Evolutionary conservation across 2,888 invertebrate genomes (phyloP), one percentile per base, ranked within the genome.

Genomic region (Galeopsomyia nigrocyanea): DNA sequence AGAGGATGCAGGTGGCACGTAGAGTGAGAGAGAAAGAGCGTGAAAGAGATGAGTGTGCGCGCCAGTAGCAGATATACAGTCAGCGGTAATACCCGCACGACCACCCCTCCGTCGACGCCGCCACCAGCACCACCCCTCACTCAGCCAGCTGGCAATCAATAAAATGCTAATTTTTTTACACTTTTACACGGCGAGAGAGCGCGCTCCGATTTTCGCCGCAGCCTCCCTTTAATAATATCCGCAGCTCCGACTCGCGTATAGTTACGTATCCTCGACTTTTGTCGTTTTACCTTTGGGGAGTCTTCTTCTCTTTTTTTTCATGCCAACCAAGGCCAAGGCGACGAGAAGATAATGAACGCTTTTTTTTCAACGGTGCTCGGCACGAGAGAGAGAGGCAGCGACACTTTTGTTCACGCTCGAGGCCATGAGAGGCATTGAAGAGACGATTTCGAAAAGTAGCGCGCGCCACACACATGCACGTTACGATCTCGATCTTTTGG

Each of bases 131-230:
- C 21, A 39, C 60, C 53, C 46, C 68, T 46, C 19, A 10, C 26
- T 26, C 39, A 39, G 39, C 39, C 39, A 39, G 39, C 77, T 79
- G 80, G 83, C 80, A 86, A 86, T 86, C 86, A 84, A 86, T 86
- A 86, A 85, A 85, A 84, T 84, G 85, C 85, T 85, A 85, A 86
- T 86, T 86, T 84, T 39, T 85, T 84, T 82, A 82, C 83, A 83
- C 83, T 83, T 82, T 82, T 80, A 78, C 78, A 79, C n/a, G n/a
- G 77, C 77, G 66, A 64, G 26, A 26, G 3, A 26, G 73, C 70
- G 74, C 77, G 53, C 53, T 67, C 63, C 46, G 60, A n/a, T 53
- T n/a, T 16, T n/a, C 3, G 57, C 49, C 56, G 22, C 53, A n/a
- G 47, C 57, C 6, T n/a, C 19, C 19, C 67, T 21, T 58, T 7